Conservation (phyloP, 2,113 vertebrate species). For the Macaca mulatta region DNA sequence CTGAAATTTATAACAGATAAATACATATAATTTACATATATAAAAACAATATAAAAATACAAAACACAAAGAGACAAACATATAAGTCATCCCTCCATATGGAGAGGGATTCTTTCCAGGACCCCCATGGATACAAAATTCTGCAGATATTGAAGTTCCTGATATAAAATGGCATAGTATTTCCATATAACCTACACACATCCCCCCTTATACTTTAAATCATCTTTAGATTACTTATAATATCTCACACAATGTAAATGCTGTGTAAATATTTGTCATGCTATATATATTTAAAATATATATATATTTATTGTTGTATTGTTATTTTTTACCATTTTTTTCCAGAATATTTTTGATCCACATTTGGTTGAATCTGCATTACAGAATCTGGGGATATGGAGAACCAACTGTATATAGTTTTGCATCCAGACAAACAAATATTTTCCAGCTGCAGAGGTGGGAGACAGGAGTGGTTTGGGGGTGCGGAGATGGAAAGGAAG, state of each 20-base stretch:
- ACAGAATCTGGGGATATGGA: not conserved
- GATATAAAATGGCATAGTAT: not conserved
- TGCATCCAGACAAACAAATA: not conserved
- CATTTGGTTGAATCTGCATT: not conserved
- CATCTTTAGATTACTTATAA: not conserved
- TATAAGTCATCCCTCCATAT: not conserved
- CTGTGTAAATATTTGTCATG: not conserved
- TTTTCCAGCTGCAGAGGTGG: not conserved
- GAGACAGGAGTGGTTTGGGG: not conserved
- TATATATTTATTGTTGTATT: not conserved
- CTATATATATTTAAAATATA: not conserved
- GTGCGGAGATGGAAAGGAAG: not conserved
- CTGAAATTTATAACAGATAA: slow-evolving; percentile 11
- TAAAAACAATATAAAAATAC: not conserved
- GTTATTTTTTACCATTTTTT: not conserved
- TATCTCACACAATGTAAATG: not conserved
- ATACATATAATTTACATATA: not conserved
- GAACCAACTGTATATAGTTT: not conserved
- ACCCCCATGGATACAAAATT: not conserved
- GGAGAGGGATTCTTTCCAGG: not conserved
- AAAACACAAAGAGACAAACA: not conserved
- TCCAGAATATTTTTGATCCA: not conserved
- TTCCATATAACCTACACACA: not conserved
- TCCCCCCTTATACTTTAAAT: not conserved
- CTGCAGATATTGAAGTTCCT: not conserved